Evolutionary conservation across 2,888 invertebrate species (phyloP).

Genomic region (Caenorhabditis zanzibari): DNA sequence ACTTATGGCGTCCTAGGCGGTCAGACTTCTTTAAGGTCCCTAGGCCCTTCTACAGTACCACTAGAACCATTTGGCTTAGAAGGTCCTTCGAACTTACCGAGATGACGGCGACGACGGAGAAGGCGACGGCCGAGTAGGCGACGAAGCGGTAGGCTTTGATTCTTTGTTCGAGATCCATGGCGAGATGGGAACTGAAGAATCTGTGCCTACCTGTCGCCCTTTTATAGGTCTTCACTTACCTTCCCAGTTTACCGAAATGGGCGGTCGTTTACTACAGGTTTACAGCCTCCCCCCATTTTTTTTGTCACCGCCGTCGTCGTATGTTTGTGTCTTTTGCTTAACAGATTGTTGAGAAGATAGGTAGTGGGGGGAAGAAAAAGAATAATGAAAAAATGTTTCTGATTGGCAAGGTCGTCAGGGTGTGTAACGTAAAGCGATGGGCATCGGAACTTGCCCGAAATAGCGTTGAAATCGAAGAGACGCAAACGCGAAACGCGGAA

Average conservation of each 20-base stretch:
- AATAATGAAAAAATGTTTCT: neutral
- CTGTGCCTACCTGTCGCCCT: neutral
- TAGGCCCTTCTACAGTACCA: neutral
- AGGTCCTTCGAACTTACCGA: conserved; percentile 52
- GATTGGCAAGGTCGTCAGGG: neutral
- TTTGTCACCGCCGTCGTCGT: neutral
- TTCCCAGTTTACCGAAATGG: neutral
- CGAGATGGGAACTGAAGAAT: conserved; percentile 31
- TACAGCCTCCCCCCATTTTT: conserved; percentile 29
- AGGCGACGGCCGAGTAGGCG: conserved; percentile 69
- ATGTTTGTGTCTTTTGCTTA: conserved; percentile 1
- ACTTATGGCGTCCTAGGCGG: too few relatives aligned
- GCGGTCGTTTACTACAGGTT: conserved; percentile 48
- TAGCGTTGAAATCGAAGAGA: neutral
- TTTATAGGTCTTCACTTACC: conserved; percentile 14
- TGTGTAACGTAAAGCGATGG: neutral
- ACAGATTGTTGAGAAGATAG: neutral
- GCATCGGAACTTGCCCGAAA: neutral
- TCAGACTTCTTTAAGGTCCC: too few relatives aligned
- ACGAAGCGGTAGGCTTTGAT: conserved; percentile 68
- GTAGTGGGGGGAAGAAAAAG: too few relatives aligned
- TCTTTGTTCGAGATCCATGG: conserved; percentile 62
- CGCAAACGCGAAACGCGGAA: neutral
- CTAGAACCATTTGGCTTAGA: too few relatives aligned
- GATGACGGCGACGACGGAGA: conserved; percentile 67